Evolutionary conservation across 2,888 invertebrate species (phyloP), one percentile per base, ranked within the genome.

Genomic region (Corbicula japonica): DNA sequence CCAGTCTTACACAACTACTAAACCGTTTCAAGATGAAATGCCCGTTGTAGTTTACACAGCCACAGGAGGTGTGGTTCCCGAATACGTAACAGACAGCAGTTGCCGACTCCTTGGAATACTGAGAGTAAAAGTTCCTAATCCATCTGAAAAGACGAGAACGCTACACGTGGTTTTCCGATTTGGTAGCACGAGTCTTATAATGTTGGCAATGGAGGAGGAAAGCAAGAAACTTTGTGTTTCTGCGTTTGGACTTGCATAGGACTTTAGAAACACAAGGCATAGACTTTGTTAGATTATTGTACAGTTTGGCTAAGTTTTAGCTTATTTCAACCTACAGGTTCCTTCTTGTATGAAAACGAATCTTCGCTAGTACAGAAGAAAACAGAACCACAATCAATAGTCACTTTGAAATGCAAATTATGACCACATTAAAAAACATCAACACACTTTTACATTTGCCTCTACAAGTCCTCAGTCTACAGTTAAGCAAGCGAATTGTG

Each of bases 41-140:
- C 23, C 1, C 26, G 50, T 71, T 2, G 8, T 50, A 18, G 58
- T 71, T 4, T 71, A 35, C 61, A 71, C 52, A 26, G 50, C 61
- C 15, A n/a, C 58, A 26, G 61, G 48, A 26, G 5, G 52, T 15
- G 21, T 28, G 0, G 52, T 61, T n/a, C 71, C 71, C n/a, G 35
- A 60, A 8, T 71, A 50, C 30, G 71, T 71, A 15, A 71, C 61
- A 5, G 71, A 71, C n/a, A 18, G 26, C 28, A 41, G 32, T n/a
- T 71, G 71, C 52, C 61, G 35, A 4, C 52, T 61, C 2, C 32
- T 71, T 1, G 71, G 71, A 30, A 71, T 21, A 41, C 46, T 71
- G 23, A 28, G 8, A 2, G 61, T 61, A 5, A 48, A 50, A n/a
- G 62, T 71, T 6, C 61, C 52, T 0, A 35, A 71, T 23, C 71